A percentile compares a stretch with the other conserved stretches of the same genome.
Conservation (phyloP, 2,113 vertebrate genomes). For the Alethe castanea region DNA sequence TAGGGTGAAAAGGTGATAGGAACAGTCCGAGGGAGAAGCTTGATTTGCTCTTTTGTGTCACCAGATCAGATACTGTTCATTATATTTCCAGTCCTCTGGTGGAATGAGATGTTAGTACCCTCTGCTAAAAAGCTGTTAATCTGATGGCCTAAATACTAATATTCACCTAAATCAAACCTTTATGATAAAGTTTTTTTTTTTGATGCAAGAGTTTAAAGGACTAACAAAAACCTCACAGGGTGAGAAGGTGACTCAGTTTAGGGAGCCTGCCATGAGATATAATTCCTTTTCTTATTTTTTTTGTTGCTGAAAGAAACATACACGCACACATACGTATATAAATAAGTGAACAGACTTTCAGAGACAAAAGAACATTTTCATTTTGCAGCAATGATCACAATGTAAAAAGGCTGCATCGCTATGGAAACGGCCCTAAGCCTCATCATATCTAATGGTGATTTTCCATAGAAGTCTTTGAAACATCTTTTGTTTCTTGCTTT, state of each 20-base stretch:
- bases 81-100: background rate
- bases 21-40: background rate
- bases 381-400: conserved; percentile 69
- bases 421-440: conserved; percentile 73
- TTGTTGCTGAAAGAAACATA: conserved; percentile 6
- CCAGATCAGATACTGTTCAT: background rate
- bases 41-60: conserved; percentile 9
- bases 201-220: conserved; percentile 38
- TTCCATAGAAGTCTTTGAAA: conserved; percentile 73
- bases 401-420: conserved; percentile 65
- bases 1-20: background rate
- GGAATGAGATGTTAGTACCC: background rate
- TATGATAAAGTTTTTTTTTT: conserved; percentile 17
- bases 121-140: conserved; percentile 17
- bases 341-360: conserved; percentile 49
- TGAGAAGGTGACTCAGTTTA: conserved; percentile 16
- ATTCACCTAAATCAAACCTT: conserved; percentile 30
- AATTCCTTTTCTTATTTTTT: conserved; percentile 47
- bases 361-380: conserved; percentile 74
- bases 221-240: conserved; percentile 1
- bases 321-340: background rate
- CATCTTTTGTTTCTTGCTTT: conserved; percentile 72
- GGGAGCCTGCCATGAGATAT: conserved; percentile 30
- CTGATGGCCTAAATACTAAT: background rate
- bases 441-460: conserved; percentile 66